These are phyloP conservation scores for Cetoscarus ocellatus DNA, from an alignment of 2,797 vertebrate genomes.

Conservation along the genomic window DNA sequence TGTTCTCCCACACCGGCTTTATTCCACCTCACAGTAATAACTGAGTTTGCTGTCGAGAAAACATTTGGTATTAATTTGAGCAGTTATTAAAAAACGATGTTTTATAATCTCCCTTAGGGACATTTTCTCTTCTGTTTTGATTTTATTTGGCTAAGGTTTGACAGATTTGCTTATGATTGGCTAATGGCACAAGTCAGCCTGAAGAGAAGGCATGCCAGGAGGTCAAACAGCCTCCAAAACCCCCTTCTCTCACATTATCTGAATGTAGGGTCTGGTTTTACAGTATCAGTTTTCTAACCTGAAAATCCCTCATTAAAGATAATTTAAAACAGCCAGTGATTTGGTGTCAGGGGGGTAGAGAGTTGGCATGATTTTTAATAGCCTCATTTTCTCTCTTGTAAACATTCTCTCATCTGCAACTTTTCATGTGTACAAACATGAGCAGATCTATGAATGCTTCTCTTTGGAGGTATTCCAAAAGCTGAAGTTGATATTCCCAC, in stretches of 20 bases:
- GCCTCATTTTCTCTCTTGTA: neutral
- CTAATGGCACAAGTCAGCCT: neutral
- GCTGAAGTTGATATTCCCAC: neutral
- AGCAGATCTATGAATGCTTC: neutral
- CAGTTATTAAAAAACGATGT: neutral
- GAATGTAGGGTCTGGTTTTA: too few species aligned
- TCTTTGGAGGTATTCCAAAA: neutral
- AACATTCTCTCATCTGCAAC: neutral
- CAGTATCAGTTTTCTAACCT: too few species aligned
- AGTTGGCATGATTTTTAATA: neutral
- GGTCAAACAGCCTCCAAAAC: neutral
- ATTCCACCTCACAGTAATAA: neutral
- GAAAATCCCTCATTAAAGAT: neutral
- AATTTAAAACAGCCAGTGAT: neutral
- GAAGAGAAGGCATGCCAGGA: neutral
- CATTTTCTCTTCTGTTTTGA: neutral
- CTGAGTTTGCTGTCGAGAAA: neutral
- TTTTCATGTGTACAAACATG: neutral
- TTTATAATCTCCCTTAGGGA: neutral
- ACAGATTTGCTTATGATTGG: neutral
- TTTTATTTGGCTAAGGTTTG: neutral
- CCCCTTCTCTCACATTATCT: neutral
- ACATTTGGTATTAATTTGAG: neutral
- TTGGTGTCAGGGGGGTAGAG: neutral
- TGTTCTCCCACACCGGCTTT: neutral